Evolutionary conservation across 1,140 invertebrate species (phyloP).

Genomic region (Sycophaga agraensis): DNA sequence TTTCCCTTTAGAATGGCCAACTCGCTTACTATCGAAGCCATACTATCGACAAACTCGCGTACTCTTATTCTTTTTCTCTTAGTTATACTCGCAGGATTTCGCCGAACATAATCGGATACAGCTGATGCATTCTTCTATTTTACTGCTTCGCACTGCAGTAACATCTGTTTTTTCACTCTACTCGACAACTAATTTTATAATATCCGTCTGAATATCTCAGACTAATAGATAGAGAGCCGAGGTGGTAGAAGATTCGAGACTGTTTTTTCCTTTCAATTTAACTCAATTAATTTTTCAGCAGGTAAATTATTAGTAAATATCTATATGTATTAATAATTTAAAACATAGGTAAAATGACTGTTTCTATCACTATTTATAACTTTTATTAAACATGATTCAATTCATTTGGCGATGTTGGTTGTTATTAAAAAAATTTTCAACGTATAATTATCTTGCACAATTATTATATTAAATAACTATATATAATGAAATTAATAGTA

Average conservation of each 20-base stretch:
- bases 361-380: too few relatives aligned
- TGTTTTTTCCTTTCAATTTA: not conserved
- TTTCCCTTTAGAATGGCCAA: constrained; percentile 9
- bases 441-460: too few relatives aligned
- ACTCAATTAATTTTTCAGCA: not conserved
- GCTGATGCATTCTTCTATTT: not conserved
- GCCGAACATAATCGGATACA: not conserved
- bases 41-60: constrained; percentile 4
- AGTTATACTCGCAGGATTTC: not conserved
- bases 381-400: too few relatives aligned
- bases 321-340: too few relatives aligned
- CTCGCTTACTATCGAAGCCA: not conserved
- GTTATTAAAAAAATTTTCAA: too few relatives aligned
- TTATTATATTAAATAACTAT: too few relatives aligned
- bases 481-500: too few relatives aligned
- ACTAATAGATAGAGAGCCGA: not conserved
- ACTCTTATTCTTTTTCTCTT: not conserved
- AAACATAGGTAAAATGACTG: too few relatives aligned
- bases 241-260: not conserved
- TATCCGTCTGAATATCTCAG: too few relatives aligned
- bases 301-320: not conserved
- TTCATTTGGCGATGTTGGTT: too few relatives aligned
- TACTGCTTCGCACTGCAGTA: not conserved
- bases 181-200: not conserved
- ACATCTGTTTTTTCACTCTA: not conserved